Evolutionary conservation across 2,888 invertebrate genomes (phyloP).

Genomic region (Lasioglossum lativentre): DNA sequence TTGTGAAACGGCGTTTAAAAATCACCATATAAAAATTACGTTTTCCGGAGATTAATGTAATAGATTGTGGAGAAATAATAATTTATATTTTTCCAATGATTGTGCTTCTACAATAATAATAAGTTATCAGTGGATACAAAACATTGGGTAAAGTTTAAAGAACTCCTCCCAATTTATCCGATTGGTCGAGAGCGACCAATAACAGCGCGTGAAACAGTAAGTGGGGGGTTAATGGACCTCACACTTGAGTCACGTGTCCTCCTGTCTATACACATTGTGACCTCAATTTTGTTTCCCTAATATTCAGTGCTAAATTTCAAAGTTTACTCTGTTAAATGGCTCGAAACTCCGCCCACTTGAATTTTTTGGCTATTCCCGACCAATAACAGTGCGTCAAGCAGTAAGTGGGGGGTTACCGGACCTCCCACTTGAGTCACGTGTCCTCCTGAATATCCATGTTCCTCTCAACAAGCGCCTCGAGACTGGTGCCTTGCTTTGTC

Average conservation of each 20-base stretch:
- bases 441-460: too few relatives aligned
- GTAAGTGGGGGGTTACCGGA: not conserved
- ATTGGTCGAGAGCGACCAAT: not conserved
- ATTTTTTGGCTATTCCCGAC: not conserved
- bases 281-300: too few relatives aligned
- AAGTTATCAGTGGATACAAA: too few relatives aligned
- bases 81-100: too few relatives aligned
- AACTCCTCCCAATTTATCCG: not conserved
- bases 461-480: too few relatives aligned
- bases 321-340: not conserved
- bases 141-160: too few relatives aligned
- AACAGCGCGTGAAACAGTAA: not conserved
- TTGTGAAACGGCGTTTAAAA: not conserved
- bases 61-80: too few relatives aligned
- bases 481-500: too few relatives aligned
- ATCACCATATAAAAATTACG: not conserved
- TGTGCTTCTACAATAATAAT: too few relatives aligned
- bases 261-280: too few relatives aligned
- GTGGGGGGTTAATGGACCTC: not conserved
- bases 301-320: too few relatives aligned
- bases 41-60: not conserved
- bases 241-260: not conserved
- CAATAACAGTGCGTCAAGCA: not conserved
- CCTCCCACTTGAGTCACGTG: not conserved
- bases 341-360: not conserved